Percentiles rank a stretch among this genome's conserved stretches.
Evolutionary conservation across 2,888 invertebrate genomes (phyloP).

Genomic region (Acrobeloides nanus): DNA sequence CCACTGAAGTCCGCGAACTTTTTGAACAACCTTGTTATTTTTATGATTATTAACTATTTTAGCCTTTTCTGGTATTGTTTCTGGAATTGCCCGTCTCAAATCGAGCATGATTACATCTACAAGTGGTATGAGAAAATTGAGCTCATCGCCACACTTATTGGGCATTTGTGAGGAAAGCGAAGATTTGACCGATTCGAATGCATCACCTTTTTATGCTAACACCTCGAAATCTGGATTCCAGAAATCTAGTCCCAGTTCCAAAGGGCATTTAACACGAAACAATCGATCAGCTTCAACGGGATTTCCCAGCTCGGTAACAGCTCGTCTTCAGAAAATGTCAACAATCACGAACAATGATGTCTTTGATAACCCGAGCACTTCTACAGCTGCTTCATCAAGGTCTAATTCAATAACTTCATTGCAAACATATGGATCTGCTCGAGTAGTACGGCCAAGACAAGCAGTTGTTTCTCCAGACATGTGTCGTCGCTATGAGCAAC

Average conservation of each 20-base stretch:
- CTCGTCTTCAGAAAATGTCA: not conserved
- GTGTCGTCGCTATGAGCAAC: constrained; percentile 40
- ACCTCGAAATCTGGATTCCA: constrained; percentile 3
- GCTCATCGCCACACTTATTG: constrained; percentile 50
- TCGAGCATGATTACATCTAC: constrained; percentile 22
- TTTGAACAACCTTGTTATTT: not conserved
- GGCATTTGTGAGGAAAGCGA: constrained; percentile 40
- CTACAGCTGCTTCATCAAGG: constrained; percentile 1
- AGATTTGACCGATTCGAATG: not conserved
- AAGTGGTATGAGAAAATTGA: constrained; percentile 49
- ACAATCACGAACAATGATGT: constrained; percentile 1
- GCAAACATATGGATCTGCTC: constrained; percentile 31
- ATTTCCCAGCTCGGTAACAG: constrained; percentile 3
- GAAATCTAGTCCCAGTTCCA: not conserved
- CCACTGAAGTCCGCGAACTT: not conserved
- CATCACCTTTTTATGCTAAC: constrained; percentile 2
- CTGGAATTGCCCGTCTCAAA: constrained; percentile 37
- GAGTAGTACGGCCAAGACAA: constrained; percentile 47
- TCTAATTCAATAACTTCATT: not conserved
- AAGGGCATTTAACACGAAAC: constrained; percentile 10
- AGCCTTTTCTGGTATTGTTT: constrained; percentile 12
- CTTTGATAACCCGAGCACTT: constrained; percentile 2
- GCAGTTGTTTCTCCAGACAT: constrained; percentile 49
- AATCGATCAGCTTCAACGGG: constrained; percentile 21
- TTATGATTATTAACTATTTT: not conserved